A percentile compares a stretch with the other conserved stretches of the same genome.
Conservation (phyloP, 2,797 vertebrate species). For the Lemur catta region DNA sequence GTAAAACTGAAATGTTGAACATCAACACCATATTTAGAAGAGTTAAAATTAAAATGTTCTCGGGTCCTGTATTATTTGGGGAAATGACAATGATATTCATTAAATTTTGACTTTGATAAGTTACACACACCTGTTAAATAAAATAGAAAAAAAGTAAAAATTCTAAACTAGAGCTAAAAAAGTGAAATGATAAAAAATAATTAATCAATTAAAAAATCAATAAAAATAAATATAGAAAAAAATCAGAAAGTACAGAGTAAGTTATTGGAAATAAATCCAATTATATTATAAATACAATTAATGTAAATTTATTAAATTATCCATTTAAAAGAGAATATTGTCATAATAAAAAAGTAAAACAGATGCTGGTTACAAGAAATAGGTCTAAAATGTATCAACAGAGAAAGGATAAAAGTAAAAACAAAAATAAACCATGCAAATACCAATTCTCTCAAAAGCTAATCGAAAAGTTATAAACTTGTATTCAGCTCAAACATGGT, state of each 20-base stretch:
- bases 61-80: background rate
- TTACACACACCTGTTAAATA: background rate
- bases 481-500: background rate
- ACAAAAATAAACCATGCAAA: background rate
- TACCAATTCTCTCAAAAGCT: background rate
- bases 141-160: background rate
- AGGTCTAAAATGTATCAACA: background rate
- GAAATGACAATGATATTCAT: background rate
- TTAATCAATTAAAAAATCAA: background rate
- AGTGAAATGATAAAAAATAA: background rate
- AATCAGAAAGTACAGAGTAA: background rate
- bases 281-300: background rate
- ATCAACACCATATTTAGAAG: background rate
- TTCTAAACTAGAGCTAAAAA: background rate
- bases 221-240: background rate
- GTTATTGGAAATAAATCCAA: background rate
- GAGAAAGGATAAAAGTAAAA: background rate
- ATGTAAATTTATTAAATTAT: background rate
- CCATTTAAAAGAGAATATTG: background rate
- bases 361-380: background rate
- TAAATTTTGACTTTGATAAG: background rate
- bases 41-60: background rate
- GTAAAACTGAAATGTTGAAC: background rate
- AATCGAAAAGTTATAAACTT: background rate
- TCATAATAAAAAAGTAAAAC: background rate